Evolutionary conservation across 1,140 invertebrate species (phyloP), one percentile per base, ranked within the genome.

Genomic region (Brachionus rotundiformis): DNA sequence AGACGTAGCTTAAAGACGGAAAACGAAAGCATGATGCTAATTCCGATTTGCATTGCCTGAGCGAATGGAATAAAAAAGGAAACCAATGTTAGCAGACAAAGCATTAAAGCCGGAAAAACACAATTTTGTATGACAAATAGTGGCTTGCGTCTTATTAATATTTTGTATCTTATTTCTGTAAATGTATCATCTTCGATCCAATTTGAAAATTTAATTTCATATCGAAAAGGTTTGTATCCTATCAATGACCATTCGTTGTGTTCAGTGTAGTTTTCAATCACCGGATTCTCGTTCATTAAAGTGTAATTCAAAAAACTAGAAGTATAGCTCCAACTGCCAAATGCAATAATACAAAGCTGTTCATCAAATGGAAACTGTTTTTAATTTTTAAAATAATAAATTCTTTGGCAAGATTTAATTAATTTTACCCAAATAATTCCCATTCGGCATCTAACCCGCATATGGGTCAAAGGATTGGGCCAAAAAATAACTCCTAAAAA

Each of bases 41-140:
- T 82, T 6, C 81, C 81, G 23, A 82, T 82, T 39, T 82, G 81
- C 81, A 82, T 82, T 75, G 68, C 81, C 59, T 82, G 81, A 23
- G 39, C 39, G 33, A 82, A 82, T 3, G 81, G 81, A 36, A 82
- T 82, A 61, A 82, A 82, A 54, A 82, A 82, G 13, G 81, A 82
- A 10, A 82, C 81, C 1, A 82, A 4, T 7, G 81, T 82, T 11
- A 82, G 27, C 16, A 61, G 29, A 13, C 27, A 63, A n/a, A 82
- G 36, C 81, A 82, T 82, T 4, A 82, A 10, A 19, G 81, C 65
- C 7, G 81, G 81, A 41, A 82, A 29, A 36, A 82, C 81, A 41
- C 54, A 71, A 75, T 75, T 82, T 31, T 82, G 54, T 25, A 82
- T 71, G 23, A 68, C 81, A 71, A 63, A 61, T 36, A 82, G 19